Percentiles rank a stretch among this genome's conserved stretches.
Conservation (phyloP, 2,113 vertebrate genomes). For the Tenrec ecaudatus region DNA sequence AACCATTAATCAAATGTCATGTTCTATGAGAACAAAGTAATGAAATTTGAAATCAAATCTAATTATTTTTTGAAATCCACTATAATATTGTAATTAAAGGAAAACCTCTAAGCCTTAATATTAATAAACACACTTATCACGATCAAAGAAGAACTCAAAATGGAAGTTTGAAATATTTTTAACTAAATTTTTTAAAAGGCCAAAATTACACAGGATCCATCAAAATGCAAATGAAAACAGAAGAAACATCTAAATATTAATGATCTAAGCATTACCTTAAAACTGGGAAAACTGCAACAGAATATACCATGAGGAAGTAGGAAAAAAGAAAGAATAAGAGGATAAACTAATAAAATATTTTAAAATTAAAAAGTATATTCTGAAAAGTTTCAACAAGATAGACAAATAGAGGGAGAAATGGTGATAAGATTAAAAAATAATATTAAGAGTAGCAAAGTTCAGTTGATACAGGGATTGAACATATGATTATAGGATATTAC, state of each 20-base stretch:
- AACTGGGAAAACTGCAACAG: too few species aligned
- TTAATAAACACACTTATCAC: neutral
- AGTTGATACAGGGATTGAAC: neutral
- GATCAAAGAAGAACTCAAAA: slow-evolving; percentile 33
- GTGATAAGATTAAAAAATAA: neutral
- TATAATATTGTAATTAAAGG: neutral
- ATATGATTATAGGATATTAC: neutral
- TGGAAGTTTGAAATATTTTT: neutral
- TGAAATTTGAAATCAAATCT: neutral
- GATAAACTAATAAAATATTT: too few species aligned
- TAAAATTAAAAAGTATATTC: neutral
- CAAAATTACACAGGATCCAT: neutral
- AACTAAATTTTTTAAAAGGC: neutral
- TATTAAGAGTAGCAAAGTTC: neutral
- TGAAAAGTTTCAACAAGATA: neutral
- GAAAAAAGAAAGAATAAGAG: too few species aligned
- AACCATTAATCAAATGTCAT: neutral
- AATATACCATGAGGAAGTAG: too few species aligned
- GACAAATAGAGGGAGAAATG: neutral
- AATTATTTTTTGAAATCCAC: neutral
- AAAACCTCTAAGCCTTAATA: neutral
- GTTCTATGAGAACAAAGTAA: neutral
- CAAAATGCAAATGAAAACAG: neutral
- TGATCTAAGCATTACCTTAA: too few species aligned
- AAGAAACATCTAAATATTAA: neutral